Conservation (phyloP, 1,140 invertebrate genomes). For the Euura saliciscinereae region DNA sequence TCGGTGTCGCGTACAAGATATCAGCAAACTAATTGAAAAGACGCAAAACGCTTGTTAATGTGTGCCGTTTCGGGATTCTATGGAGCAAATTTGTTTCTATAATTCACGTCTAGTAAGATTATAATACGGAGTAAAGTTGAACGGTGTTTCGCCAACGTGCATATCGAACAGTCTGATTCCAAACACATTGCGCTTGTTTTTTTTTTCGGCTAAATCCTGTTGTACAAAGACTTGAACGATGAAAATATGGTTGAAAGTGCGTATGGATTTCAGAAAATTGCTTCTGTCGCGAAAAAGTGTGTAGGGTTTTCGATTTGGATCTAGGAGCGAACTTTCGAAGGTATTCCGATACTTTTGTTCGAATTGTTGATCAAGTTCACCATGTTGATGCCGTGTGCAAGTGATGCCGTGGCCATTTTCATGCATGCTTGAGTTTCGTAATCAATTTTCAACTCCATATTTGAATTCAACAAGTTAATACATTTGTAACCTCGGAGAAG, state of each 20-base stretch:
- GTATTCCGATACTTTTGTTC: background rate
- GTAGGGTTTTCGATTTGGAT: background rate
- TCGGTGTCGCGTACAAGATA: background rate
- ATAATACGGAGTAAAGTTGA: background rate
- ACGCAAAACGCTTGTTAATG: slow-evolving; percentile 44
- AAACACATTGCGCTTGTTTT: background rate
- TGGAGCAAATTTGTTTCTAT: background rate
- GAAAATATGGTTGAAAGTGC: background rate
- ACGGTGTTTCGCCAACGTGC: background rate
- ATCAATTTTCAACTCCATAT: slow-evolving; percentile 59
- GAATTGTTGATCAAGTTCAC: slow-evolving; percentile 34
- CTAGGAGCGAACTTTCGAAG: background rate
- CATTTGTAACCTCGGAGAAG: background rate
- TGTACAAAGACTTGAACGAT: background rate
- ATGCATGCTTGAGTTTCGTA: slow-evolving; percentile 57
- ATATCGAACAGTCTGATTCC: background rate
- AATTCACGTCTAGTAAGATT: background rate
- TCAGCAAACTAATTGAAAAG: slow-evolving; percentile 23
- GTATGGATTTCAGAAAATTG: background rate
- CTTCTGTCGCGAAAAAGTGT: background rate
- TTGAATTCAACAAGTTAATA: slow-evolving; percentile 59
- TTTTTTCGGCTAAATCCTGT: background rate
- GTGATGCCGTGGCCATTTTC: slow-evolving; percentile 58
- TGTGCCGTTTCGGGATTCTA: slow-evolving; percentile 16
- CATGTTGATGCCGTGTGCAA: slow-evolving; percentile 49